Base-by-base conservation (phyloP, 2,113 vertebrate genomes). In the Periophthalmus modestus region DNA sequence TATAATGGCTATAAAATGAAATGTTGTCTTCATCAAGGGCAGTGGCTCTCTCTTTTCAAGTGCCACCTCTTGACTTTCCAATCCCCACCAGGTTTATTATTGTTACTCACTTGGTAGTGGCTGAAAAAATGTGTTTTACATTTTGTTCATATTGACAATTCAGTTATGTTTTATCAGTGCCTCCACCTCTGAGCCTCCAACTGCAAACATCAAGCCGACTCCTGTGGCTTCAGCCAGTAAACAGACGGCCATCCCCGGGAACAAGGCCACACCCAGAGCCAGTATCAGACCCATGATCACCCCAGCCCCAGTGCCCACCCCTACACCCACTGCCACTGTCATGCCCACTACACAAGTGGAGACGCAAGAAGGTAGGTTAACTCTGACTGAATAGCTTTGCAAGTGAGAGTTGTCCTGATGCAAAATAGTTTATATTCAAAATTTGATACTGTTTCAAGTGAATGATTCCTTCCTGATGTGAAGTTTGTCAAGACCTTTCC, bases 261-360 rank as follows among this genome's bases (percentile, higher is more conserved):
- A 97, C 90, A 98, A 99, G 70, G 94, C 97, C 55, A 98, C 97
- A 24, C 97, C 98, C 1, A 93, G 97, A 81, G 98, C 97, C 21
- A 99, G 97, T 83, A 99, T 99, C 85, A 96, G 97, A 72, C 98
- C 98, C 0, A 99, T 99, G 97, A 95, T 99, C 68, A 99, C 98
- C 39, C 98, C 97, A 63, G 96, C 96, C 1, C 95, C 96, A 0
- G 95, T 96, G 10, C 95, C 96, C 63, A 98, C 96, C 9, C 96
- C 97, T 5, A 99, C 98, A 4, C 98, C 98, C 50, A 99, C 98
- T 1, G 98, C 98, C 36, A 99, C 98, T 0, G 98, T 99, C 73
- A 99, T 99, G 98, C 98, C 98, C 36, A 99, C 98, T 43, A 98
- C 98, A 16, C 97, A 99, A 75, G 96, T 97, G 88, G 98, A 99